phyloP scores from a whole-genome alignment of 2,113 vertebrate genomes.

The Pseudolaguvia tuberculata region DNA sequence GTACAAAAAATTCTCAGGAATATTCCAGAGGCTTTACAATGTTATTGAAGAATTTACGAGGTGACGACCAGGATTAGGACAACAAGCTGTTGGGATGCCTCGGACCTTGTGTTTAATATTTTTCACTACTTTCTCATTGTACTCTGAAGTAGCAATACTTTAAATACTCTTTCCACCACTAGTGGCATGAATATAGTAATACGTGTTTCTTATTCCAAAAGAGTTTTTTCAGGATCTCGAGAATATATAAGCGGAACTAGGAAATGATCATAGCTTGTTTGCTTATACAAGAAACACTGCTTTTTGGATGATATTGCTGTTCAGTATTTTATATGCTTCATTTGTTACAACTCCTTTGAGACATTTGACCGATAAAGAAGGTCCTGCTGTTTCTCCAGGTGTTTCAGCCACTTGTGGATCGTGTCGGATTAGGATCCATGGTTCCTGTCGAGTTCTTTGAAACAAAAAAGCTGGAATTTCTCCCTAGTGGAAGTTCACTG shows the following conservation, averaged over 20 bases:
- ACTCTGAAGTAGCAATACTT: no score
- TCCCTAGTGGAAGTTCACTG: constrained; percentile 80
- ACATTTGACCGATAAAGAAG: neutral
- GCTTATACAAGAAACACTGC: neutral
- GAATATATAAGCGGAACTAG: neutral
- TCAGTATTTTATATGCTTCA: neutral
- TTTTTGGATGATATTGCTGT: neutral
- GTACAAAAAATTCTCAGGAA: neutral
- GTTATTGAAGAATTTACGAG: no score
- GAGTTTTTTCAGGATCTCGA: no score
- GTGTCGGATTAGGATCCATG: constrained; percentile 83
- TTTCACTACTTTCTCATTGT: no score
- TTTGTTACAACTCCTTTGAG: neutral
- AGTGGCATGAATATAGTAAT: no score
- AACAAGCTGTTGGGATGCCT: no score
- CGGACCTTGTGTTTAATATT: no score
- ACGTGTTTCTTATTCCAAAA: no score
- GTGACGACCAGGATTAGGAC: no score
- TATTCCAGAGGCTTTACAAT: no score
- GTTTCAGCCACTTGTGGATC: constrained; percentile 82
- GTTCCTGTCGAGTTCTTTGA: constrained; percentile 92
- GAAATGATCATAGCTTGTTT: neutral
- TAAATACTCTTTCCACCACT: no score
- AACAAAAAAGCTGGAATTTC: constrained; percentile 81
- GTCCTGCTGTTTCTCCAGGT: constrained; percentile 46